Base-by-base conservation (phyloP, 2,888 invertebrate genomes). In the Dicycla oo region DNA sequence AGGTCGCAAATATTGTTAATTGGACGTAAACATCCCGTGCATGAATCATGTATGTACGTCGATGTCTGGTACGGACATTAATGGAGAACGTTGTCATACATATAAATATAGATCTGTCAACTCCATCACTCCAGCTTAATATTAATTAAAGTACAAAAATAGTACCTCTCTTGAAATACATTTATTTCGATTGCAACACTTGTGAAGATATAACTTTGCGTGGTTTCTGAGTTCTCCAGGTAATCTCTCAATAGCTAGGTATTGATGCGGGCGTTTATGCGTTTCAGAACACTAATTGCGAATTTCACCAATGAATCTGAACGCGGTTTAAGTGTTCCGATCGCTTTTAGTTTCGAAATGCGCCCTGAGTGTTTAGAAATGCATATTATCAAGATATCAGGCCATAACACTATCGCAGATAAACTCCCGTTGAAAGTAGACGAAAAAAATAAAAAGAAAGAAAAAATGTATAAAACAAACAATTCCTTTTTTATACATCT, bases 1-100 rank as follows among this genome's bases (percentile, higher is more conserved):
- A 81, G 79, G 82, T 82, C 81, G 11, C 68, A 73, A 71, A 79
- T 72, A 69, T 63, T 78, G 68, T 70, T 71, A 78, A 78, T 81
- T 78, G 62, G 70, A 72, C 69, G 69, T 72, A 73, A 62, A 78
- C 82, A 82, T 81, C 63, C 66, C 69, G 65, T 61, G 40, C n/a
- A 63, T 75, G 80, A 77, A 68, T 82, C 83, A 80, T 58, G 54
- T 69, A 63, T 58, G 57, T 60, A 49, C 54, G 47, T 60, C 30
- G 69, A 69, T 69, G 57, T 81, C 64, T 71, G 66, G 56, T 68
- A 43, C 45, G 34, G 38, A 45, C 62, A 74, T 76, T 64, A 68
- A 75, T 61, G 43, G 49, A 75, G 30, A 60, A 68, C 49, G 67
- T 75, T 60, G 67, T 73, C 70, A 68, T 79, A 69, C 63, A 57